Conservation (phyloP, 2,113 vertebrate genomes). For the Zosterops japonicus region DNA sequence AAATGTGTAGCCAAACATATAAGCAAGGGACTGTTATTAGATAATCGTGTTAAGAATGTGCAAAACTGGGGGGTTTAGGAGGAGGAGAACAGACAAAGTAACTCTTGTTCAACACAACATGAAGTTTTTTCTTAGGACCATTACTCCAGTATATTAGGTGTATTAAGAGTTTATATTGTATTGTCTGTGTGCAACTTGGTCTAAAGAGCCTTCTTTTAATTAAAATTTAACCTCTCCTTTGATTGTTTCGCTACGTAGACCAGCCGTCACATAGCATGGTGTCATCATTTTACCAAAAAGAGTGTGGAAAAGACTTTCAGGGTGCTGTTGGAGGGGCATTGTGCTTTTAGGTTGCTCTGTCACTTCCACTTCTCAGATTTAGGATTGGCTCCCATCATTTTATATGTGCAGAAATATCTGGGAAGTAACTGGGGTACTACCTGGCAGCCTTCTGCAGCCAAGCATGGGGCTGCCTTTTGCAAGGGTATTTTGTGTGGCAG, state of each 20-base stretch:
- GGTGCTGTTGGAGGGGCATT: neutral
- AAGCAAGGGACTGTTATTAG: neutral
- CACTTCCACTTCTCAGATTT: neutral
- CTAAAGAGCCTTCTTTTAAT: neutral
- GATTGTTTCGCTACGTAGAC: neutral
- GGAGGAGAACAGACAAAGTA: slow-evolving; percentile 1
- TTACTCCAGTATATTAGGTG: accelerated
- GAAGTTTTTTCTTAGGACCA: neutral
- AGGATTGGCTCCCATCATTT: neutral
- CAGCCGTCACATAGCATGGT: neutral
- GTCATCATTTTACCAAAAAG: neutral
- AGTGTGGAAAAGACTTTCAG: accelerated
- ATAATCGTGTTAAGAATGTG: neutral
- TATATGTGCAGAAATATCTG: neutral
- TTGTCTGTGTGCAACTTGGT: neutral
- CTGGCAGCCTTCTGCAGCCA: accelerated
- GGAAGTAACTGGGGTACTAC: neutral
- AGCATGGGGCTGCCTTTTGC: neutral
- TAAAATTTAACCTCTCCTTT: neutral
- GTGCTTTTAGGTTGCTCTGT: neutral
- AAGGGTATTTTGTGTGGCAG: neutral
- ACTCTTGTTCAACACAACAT: neutral
- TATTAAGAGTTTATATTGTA: neutral
- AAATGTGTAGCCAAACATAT: neutral
- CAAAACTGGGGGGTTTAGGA: neutral